Evolutionary conservation across 2,888 invertebrate genomes (phyloP).

Genomic region (Plagodis dolabraria): DNA sequence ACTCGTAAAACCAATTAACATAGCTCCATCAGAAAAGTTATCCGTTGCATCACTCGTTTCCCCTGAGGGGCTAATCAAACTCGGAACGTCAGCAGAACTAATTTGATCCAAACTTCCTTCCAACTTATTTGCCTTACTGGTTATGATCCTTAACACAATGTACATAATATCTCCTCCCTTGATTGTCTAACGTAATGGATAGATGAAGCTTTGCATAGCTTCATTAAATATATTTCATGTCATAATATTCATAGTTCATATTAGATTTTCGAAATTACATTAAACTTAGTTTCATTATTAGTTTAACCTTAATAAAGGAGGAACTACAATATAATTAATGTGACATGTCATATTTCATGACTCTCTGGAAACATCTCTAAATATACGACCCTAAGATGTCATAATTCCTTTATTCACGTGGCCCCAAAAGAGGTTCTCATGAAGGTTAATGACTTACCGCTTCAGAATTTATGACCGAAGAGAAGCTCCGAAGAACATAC

Average conservation of each 20-base stretch:
- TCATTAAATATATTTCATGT: slow-evolving; percentile 6
- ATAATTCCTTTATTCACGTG: slow-evolving; percentile 21
- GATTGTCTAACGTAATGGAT: slow-evolving; percentile 44
- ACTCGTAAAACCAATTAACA: slow-evolving; percentile 16
- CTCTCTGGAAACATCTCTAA: not conserved
- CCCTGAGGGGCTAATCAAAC: slow-evolving; percentile 72
- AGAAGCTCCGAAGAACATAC: slow-evolving; percentile 21
- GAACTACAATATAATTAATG: not conserved
- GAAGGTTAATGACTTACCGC: slow-evolving; percentile 27
- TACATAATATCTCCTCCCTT: slow-evolving; percentile 59
- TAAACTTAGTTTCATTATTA: too few species aligned
- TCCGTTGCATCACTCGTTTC: slow-evolving; percentile 49
- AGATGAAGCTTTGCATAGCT: slow-evolving; percentile 43
- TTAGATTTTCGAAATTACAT: too few species aligned
- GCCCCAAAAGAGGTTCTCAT: slow-evolving; percentile 18
- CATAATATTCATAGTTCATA: not conserved
- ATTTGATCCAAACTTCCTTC: slow-evolving; percentile 74
- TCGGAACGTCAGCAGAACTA: slow-evolving; percentile 70
- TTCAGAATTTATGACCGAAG: slow-evolving; percentile 24
- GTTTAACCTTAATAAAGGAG: too few species aligned
- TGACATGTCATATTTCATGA: not conserved
- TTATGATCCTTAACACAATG: slow-evolving; percentile 70
- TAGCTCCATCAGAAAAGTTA: slow-evolving; percentile 16
- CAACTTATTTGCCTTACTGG: slow-evolving; percentile 70
- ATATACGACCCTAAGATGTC: slow-evolving; percentile 17